Percentiles rank a stretch among this genome's conserved stretches.
These are phyloP conservation scores for Penaeus vannamei DNA, from an alignment of 1,140 invertebrate genomes.

Conservation along the genomic window DNA sequence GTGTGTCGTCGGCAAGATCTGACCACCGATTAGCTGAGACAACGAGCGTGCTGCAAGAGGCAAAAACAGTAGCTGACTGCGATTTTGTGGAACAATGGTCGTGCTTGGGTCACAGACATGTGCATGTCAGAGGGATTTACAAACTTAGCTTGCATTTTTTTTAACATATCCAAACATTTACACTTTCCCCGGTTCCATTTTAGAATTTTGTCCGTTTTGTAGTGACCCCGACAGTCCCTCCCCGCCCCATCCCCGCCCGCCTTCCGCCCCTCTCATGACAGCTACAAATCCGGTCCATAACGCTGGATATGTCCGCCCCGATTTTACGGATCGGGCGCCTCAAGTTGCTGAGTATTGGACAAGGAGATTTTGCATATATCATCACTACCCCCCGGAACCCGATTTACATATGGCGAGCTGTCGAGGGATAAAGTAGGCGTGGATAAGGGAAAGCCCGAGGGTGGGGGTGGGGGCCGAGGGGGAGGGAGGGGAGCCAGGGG, in stretches of 20 bases:
- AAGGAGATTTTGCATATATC: slow-evolving; percentile 64
- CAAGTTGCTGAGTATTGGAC: slow-evolving; percentile 62
- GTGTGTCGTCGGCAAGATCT: no score
- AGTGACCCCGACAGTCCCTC: not conserved
- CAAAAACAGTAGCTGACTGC: no score
- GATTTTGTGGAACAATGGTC: no score
- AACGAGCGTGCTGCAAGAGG: no score
- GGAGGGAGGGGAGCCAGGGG: not conserved
- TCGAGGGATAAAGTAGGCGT: not conserved
- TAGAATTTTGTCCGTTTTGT: no score
- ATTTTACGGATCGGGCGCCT: slow-evolving; percentile 58
- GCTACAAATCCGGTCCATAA: slow-evolving; percentile 48
- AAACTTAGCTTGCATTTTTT: no score
- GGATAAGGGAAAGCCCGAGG: not conserved
- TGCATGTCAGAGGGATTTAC: no score
- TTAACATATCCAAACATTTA: no score
- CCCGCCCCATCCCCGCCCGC: not conserved
- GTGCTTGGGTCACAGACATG: no score
- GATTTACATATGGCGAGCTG: slow-evolving; percentile 55
- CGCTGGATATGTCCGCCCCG: slow-evolving; percentile 46
- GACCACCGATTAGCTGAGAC: no score
- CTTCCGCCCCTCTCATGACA: slow-evolving; percentile 9
- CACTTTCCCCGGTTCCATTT: no score
- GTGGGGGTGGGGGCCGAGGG: not conserved
- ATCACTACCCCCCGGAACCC: slow-evolving; percentile 46